phyloP scores from a whole-genome alignment of 2,113 vertebrate species.

The Campylorhamphus procurvoides region DNA sequence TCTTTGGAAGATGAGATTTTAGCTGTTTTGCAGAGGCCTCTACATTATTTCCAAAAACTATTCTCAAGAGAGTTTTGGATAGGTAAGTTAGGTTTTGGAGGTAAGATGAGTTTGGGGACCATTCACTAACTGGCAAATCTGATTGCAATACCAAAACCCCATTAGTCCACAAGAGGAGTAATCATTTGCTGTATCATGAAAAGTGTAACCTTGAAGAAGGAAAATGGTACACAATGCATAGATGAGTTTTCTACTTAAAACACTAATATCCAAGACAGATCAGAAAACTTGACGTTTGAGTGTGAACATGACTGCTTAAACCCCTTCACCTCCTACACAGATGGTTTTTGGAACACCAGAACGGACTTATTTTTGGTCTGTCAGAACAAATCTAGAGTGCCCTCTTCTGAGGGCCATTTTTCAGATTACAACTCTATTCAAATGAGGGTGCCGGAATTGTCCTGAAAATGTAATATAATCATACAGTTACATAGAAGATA shows the following conservation, averaged over 20 bases:
- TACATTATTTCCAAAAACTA: not conserved
- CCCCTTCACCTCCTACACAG: not conserved
- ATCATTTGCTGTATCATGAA: not conserved
- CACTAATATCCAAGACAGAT: not conserved
- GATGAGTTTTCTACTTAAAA: not conserved
- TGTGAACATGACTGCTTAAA: not conserved
- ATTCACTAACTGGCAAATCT: not conserved
- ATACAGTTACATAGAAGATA: not conserved
- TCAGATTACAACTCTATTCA: not conserved
- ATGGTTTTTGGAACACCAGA: not conserved
- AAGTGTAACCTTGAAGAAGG: not conserved
- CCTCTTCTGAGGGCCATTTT: not conserved
- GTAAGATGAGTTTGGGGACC: not conserved
- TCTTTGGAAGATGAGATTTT: not conserved
- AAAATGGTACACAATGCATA: not conserved
- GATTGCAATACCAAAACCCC: not conserved
- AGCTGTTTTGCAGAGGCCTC: not conserved
- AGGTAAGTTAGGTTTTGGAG: not conserved
- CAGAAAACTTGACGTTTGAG: not conserved
- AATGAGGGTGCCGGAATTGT: not conserved
- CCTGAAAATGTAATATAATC: not conserved
- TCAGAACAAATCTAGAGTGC: not conserved
- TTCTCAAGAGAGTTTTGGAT: not conserved
- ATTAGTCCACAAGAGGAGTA: not conserved
- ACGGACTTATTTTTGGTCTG: not conserved